A percentile compares a stretch with the other conserved stretches of the same genome.
phyloP scores from a whole-genome alignment of 1,140 invertebrate species.

The Drosophila ananassae region DNA sequence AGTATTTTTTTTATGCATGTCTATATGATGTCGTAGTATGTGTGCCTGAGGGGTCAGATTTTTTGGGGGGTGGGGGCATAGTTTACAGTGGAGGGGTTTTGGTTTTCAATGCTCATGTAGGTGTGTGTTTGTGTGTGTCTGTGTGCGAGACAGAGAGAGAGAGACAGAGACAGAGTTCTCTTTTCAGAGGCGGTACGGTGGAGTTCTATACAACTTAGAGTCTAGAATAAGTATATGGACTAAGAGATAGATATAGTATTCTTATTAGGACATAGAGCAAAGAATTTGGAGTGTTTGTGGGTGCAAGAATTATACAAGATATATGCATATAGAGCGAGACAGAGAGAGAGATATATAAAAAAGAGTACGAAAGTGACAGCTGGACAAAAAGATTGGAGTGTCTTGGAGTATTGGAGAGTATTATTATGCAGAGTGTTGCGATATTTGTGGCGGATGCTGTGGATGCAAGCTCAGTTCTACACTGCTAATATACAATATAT shows the following conservation, averaged over 20 bases:
- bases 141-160: constrained; percentile 30
- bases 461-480: constrained; percentile 33
- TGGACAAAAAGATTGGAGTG: constrained; percentile 30
- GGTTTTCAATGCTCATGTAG: constrained; percentile 29
- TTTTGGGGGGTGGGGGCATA: constrained; percentile 20
- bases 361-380: constrained; percentile 14
- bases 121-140: constrained; percentile 27
- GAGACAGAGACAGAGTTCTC: constrained; percentile 39
- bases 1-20: constrained; percentile 3
- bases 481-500: constrained; percentile 4
- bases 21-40: constrained; percentile 17
- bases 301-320: not conserved
- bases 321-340: constrained; percentile 5
- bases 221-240: constrained; percentile 51
- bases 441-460: constrained; percentile 32
- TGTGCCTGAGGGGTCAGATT: constrained; percentile 51
- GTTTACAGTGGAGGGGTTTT: constrained; percentile 48
- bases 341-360: constrained; percentile 13
- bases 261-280: constrained; percentile 35
- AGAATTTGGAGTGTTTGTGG: constrained; percentile 12
- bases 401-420: constrained; percentile 9
- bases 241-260: constrained; percentile 53
- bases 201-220: constrained; percentile 67
- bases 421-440: constrained; percentile 31
- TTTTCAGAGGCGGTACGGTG: constrained; percentile 28